Conservation (phyloP, 2,888 invertebrate genomes). For the Ferdinandea cuprea region DNA sequence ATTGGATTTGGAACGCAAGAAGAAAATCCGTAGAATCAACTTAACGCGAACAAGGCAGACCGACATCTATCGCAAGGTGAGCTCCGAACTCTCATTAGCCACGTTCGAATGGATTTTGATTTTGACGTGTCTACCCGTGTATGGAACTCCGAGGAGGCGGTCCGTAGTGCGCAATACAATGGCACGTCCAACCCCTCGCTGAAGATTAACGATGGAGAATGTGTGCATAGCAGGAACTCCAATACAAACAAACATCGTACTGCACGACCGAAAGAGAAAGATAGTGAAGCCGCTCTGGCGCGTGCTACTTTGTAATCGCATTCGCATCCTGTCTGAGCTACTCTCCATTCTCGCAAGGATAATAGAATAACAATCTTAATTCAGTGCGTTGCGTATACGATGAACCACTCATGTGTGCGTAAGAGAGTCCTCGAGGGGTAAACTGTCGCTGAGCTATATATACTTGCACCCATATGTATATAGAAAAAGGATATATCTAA, state of each 20-base stretch:
- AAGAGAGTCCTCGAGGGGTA: conserved; percentile 57
- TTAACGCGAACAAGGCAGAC: conserved; percentile 77
- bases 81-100: conserved; percentile 70
- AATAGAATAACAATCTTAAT: conserved; percentile 70
- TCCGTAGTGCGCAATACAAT: conserved; percentile 72
- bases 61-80: conserved; percentile 76
- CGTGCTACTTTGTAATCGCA: conserved; percentile 52
- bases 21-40: conserved; percentile 70
- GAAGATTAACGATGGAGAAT: conserved; percentile 62
- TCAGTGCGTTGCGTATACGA: conserved; percentile 50
- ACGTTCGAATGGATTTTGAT: conserved; percentile 73
- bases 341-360: conserved; percentile 58
- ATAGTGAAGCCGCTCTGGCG: conserved; percentile 32
- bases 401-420: conserved; percentile 19
- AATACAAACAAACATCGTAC: conserved; percentile 28
- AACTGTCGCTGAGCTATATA: conserved; percentile 33
- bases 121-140: conserved; percentile 66
- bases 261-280: conserved; percentile 36
- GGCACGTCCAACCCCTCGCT: conserved; percentile 66
- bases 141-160: conserved; percentile 71
- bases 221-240: conserved; percentile 25
- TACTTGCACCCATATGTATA: conserved; percentile 12
- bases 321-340: conserved; percentile 36
- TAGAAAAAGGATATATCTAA: not conserved
- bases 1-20: conserved; percentile 17